These are phyloP conservation scores for Yponomeuta malinellus DNA, from an alignment of 2,888 invertebrate genomes.

Conservation along the genomic window DNA sequence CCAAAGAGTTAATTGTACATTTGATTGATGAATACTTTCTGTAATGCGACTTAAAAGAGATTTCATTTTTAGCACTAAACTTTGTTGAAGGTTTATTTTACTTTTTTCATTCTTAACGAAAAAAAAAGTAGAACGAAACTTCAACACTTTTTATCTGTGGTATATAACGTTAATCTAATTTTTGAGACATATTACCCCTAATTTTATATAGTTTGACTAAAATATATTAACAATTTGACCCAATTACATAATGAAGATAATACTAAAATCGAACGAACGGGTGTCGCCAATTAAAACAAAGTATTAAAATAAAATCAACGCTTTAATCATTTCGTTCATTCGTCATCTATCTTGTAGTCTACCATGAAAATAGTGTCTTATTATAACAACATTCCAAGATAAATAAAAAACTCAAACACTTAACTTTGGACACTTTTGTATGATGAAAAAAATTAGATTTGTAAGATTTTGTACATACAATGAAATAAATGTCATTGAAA, in stretches of 20 bases:
- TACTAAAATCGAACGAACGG: slow-evolving; percentile 28
- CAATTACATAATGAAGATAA: slow-evolving; percentile 22
- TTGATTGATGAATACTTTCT: slow-evolving; percentile 51
- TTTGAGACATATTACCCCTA: slow-evolving; percentile 27
- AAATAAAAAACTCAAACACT: slow-evolving; percentile 63
- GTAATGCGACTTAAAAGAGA: slow-evolving; percentile 49
- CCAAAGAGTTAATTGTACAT: slow-evolving; percentile 74
- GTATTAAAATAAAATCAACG: slow-evolving; percentile 38
- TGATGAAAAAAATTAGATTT: slow-evolving; percentile 62
- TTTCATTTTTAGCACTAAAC: slow-evolving; percentile 46
- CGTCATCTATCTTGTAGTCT: slow-evolving; percentile 50
- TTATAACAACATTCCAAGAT: slow-evolving; percentile 67
- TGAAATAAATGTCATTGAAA: slow-evolving; percentile 74
- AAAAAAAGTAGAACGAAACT: neutral
- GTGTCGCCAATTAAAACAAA: slow-evolving; percentile 28
- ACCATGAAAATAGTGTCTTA: slow-evolving; percentile 70
- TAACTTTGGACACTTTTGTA: slow-evolving; percentile 75
- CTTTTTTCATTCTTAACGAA: neutral
- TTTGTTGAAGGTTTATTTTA: neutral
- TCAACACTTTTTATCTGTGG: slow-evolving; percentile 41
- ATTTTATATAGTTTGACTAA: neutral
- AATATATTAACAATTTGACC: slow-evolving; percentile 21
- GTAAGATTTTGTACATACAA: slow-evolving; percentile 75
- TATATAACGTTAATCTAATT: slow-evolving; percentile 47
- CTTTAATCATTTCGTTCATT: slow-evolving; percentile 38